Evolutionary conservation across 2,797 vertebrate species (phyloP), one percentile per base, ranked within the genome.

Genomic region (Rousettus madagascariensis): DNA sequence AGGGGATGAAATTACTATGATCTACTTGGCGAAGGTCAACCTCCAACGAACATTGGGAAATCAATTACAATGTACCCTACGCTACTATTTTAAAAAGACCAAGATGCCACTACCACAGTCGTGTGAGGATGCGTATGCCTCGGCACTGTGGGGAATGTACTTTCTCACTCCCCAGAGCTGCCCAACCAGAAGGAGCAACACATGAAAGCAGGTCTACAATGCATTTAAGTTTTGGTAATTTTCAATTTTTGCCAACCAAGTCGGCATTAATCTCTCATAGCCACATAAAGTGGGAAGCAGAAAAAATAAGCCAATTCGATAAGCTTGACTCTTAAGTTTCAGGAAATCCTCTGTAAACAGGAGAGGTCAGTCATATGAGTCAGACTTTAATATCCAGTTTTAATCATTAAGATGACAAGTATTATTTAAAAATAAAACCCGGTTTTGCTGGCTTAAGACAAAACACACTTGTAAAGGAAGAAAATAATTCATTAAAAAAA

Each of bases 401-500:
- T 92, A 94, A 61, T 59, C 6, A 91, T 72, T 53, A 80, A 46
- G 49, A 57, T 26, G 53, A 38, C 51, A 84, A 69, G 20, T 59
- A 16, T n/a, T 90, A 59, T 86, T 80, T 63, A 66, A 75, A 33
- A 65, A 86, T 3, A 91, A 85, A 88, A 55, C 3, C 1, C 51
- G 12, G 84, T 71, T 93, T 26, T 86, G 16, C 61, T 91, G 33
- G 57, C 33, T 95, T 90, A 87, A 78, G 84, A 95, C n/a, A 95
- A 94, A 83, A 36, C 38, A 93, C 65, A 95, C 63, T 95, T 80
- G 41, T 11, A 51, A 83, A 82, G 17, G 13, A 75, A 94, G 12
- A 93, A 92, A 96, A 94, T 66, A 53, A 79, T 19, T 90, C 59
- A 94, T 55, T 66, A 87, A 86, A 79, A 79, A 86, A 79, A 11